Evolutionary conservation across 2,113 vertebrate species (phyloP), one percentile per base, ranked within the genome.

Genomic region (Micronycteris hirsuta): DNA sequence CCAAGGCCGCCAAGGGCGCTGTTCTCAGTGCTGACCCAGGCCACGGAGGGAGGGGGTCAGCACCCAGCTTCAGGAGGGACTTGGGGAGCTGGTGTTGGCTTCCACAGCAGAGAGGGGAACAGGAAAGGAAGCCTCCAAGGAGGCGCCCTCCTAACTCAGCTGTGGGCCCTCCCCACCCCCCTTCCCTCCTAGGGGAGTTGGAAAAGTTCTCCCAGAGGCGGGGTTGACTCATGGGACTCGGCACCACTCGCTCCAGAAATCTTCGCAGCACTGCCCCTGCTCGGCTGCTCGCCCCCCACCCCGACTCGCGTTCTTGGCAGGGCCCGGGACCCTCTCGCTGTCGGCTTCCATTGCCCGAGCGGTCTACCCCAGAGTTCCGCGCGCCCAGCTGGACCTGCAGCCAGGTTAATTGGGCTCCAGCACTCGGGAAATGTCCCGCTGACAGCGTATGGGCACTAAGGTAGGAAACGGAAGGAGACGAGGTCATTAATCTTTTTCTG

Each of bases 181-280:
- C 45, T 54, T 74, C 78, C 49, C 67, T 73, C 83, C 68, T 61
- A 3, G 13, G 96, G 92, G 93, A 97, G 92, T 97, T 97, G 85
- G 93, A 93, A 97, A 98, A 98, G 94, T 97, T 97, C 96, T 94
- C 86, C 86, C 88, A 43, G 93, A 26, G 56, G 94, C 74, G 36
- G 74, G 33, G 77, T 9, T 92, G 93, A 36, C 91, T 92, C 47
- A 4, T 7, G 9, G 73, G 85, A 91, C 82, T 58, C 54, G 1
- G 61, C 2, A 74, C 65, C 16, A 4, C 56, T 70, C 1, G 45
- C 16, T 1, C 56, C 22, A 16, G 47, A 33, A 54, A 77, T 22
- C 76, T 61, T 43, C 28, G 43, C 41, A 16, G 28, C 24, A 33
- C 82, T 15, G 16, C 49, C 47, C 16, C 83, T 15, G 86, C 77